phyloP scores from a whole-genome alignment of 1,140 invertebrate genomes.

The Wiebesia pumilae region DNA sequence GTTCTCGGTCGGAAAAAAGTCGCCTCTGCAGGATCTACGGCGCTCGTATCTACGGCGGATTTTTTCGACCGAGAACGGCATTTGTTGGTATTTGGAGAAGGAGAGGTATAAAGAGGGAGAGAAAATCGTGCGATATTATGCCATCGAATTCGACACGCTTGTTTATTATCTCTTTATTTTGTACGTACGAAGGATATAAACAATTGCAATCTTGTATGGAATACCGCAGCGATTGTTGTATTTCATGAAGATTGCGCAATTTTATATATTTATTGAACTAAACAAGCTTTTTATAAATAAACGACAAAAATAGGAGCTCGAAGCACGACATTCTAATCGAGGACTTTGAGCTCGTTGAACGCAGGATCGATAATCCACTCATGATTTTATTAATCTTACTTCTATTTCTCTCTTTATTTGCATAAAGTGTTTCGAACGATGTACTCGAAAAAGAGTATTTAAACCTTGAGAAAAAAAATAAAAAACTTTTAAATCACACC shows the following conservation, averaged over 20 bases:
- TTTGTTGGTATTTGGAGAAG: too few species aligned
- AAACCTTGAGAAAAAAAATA: too few species aligned
- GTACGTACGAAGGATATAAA: not conserved
- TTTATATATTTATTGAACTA: conserved; percentile 46
- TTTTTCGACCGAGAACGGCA: too few species aligned
- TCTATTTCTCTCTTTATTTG: not conserved
- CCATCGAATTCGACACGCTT: not conserved
- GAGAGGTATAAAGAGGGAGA: too few species aligned
- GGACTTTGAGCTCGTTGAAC: not conserved
- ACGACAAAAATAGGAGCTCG: not conserved
- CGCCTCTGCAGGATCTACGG: too few species aligned
- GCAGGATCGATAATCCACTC: not conserved
- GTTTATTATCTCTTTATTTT: not conserved
- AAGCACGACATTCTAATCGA: conserved; percentile 18
- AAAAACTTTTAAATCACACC: not conserved
- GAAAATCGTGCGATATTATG: not conserved
- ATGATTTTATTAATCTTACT: not conserved
- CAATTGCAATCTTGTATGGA: not conserved
- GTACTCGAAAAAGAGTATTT: not conserved
- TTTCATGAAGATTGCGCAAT: conserved; percentile 15
- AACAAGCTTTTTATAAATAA: conserved; percentile 36
- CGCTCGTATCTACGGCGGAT: too few species aligned
- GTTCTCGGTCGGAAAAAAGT: not conserved
- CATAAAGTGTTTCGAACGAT: not conserved
- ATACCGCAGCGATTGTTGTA: not conserved